Evolutionary conservation across 2,113 vertebrate genomes (phyloP), one percentile per base, ranked within the genome.

Genomic region (Hiodon alosoides): DNA sequence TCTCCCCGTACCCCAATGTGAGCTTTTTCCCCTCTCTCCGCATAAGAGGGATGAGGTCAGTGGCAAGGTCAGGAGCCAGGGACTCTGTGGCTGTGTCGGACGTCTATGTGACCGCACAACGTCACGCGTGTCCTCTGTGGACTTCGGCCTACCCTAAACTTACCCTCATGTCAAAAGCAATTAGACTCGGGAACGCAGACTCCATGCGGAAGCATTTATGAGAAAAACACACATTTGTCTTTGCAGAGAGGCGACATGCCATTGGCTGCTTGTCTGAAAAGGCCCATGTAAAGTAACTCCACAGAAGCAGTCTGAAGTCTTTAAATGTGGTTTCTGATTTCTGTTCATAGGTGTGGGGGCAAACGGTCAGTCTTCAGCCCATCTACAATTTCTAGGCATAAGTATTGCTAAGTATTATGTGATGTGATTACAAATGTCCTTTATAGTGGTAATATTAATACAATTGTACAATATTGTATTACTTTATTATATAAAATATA

Each of bases 81-180:
- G 60, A 13, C 47, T 68, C 65, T 75, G 54, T 54, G 46, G 74
- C 67, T 48, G 17, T 52, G 67, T 71, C 9, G 48, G 47, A 53
- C 66, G 57, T 9, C 60, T 13, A 54, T 58, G 66, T 52, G 5
- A 62, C 77, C 69, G 54, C 65, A 65, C 50, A 73, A 57, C 75
- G 31, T 69, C 66, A 61, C n/a, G 13, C 59, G 48, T 67, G 13
- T 61, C 14, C 48, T 55, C 8, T 7, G 52, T 54, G 59, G 10
- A 51, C 11, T 46, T 58, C 55, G 6, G 69, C 10, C 10, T n/a
- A 60, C 53, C n/a, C 46, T 3, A 47, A 69, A 68, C n/a, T 13
- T n/a, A 58, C n/a, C 66, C 13, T 51, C 2, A n/a, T 61, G 14
- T 14, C 55, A 59, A 71, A 69, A 7, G 10, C 50, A 7, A n/a